These are phyloP conservation scores for Malurus splendens DNA, from an alignment of 2,797 vertebrate species.

Conservation along the genomic window DNA sequence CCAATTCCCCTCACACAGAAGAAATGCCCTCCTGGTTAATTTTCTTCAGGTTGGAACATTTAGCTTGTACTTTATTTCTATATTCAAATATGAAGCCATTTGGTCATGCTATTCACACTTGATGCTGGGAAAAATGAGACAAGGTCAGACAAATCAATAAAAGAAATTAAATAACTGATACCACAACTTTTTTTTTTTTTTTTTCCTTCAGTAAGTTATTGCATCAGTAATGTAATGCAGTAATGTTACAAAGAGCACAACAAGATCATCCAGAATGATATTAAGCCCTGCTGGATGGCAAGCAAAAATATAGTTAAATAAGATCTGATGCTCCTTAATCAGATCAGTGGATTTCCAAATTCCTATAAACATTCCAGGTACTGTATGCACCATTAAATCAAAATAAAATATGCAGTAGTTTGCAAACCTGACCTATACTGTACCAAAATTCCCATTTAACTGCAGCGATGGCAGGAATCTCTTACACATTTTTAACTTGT, in stretches of 20 bases:
- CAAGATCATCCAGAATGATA: neutral
- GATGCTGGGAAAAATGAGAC: neutral
- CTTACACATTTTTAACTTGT: neutral
- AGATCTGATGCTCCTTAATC: neutral
- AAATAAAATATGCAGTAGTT: neutral
- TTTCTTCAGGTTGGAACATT: neutral
- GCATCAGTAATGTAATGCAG: neutral
- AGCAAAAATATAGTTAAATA: constrained; percentile 11
- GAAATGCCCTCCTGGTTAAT: neutral
- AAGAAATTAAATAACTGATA: constrained; percentile 11
- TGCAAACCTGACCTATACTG: neutral
- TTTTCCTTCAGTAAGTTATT: neutral
- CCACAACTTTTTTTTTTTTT: neutral
- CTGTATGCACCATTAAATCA: neutral
- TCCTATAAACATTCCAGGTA: neutral
- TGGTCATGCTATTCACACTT: neutral
- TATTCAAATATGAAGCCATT: neutral
- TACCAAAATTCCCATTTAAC: neutral
- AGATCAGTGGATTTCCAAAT: neutral
- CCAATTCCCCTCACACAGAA: neutral
- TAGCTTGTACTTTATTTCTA: neutral
- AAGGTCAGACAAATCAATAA: constrained; percentile 36
- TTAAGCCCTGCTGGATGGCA: neutral
- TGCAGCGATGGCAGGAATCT: neutral
- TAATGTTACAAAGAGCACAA: neutral